phyloP scores from a whole-genome alignment of 2,888 invertebrate genomes.

The Drosophila bunnanda region DNA sequence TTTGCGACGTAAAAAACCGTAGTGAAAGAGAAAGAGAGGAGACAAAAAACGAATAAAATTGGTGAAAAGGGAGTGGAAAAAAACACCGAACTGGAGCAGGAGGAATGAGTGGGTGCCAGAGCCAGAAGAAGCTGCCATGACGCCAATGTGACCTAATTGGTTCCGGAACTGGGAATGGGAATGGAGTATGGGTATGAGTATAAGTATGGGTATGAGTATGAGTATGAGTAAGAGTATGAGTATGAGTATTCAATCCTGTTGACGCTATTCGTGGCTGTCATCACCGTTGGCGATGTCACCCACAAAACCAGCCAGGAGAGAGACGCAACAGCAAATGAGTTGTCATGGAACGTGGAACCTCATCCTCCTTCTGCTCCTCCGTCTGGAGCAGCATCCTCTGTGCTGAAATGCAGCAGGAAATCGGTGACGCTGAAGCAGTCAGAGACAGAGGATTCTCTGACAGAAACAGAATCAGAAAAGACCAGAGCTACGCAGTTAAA shows the following conservation, averaged over 20 bases:
- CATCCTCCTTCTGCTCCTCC: background rate
- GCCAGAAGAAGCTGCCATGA: conserved; percentile 35
- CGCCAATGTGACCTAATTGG: conserved; percentile 73
- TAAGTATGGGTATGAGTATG: background rate
- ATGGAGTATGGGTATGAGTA: conserved; percentile 19
- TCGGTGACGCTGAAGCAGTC: conserved; percentile 49
- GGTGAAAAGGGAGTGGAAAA: conserved; percentile 20
- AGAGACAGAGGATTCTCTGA: background rate
- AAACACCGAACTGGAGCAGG: conserved; percentile 28
- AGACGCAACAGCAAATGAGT: conserved; percentile 64
- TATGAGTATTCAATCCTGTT: conserved; percentile 23
- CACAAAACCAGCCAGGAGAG: conserved; percentile 49
- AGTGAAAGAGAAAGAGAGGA: conserved; percentile 22
- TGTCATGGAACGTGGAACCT: conserved; percentile 51
- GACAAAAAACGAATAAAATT: conserved; percentile 11
- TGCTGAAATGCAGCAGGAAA: conserved; percentile 61
- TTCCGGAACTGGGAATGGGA: conserved; percentile 35
- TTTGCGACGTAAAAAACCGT: conserved; percentile 40
- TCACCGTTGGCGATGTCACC: conserved; percentile 72
- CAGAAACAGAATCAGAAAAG: background rate
- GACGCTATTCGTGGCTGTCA: conserved; percentile 34
- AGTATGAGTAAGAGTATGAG: conserved; percentile 22
- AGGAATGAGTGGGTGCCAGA: conserved; percentile 14
- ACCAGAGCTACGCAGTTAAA: background rate
- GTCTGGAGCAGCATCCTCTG: conserved; percentile 23